Base-by-base conservation (phyloP, 30 jellyfish, hydroid and myxozoan species). In the Rhopilema esculentum region DNA sequence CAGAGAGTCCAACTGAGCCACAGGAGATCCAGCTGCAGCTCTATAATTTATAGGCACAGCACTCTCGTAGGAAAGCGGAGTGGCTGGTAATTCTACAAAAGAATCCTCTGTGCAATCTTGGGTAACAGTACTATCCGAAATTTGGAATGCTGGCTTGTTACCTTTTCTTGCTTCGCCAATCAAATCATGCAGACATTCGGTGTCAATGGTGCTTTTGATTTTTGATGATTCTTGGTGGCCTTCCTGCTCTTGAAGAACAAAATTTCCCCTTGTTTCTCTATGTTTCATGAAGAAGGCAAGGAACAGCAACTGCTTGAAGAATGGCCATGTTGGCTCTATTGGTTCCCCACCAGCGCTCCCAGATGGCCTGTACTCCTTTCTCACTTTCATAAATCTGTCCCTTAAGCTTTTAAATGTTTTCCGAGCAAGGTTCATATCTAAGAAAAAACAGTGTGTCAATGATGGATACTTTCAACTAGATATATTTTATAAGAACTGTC, bases 351-450 rank as follows among this genome's bases (percentile, higher is more conserved):
- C 83, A 31, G 48, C 83, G 27, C 83, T 72, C 32, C 68, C 66
- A 27, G 83, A 72, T 16, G 51, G 83, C 83, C 16, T 72, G 83
- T 49, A 72, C 57, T 72, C 83, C 70, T 72, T 72, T 31, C 57
- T 31, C 66, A 72, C 48, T 48, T 72, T 18, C 57, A 51, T 72
- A 29, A 72, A 72, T 17, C 68, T 48, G 48, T 22, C 68, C 48
- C 83, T 19, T 51, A 72, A 72, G 26, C 27, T 72, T 29, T 72
- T 72, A 72, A 72, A 72, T 72, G 83, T 72, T 72, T 48, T 31
- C 0, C 57, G 51, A 27, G 57, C 32, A 27, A 72, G 66, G 31
- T n/a, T 72, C 25, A 49, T 72, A 21, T 72, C 68, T 72, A 21
- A 21, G 32, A 30, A 48, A 72, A 72, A 28, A 40, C 16, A 27